Base-by-base conservation (phyloP, 2,888 invertebrate genomes). In the Cephonodes hylas region DNA sequence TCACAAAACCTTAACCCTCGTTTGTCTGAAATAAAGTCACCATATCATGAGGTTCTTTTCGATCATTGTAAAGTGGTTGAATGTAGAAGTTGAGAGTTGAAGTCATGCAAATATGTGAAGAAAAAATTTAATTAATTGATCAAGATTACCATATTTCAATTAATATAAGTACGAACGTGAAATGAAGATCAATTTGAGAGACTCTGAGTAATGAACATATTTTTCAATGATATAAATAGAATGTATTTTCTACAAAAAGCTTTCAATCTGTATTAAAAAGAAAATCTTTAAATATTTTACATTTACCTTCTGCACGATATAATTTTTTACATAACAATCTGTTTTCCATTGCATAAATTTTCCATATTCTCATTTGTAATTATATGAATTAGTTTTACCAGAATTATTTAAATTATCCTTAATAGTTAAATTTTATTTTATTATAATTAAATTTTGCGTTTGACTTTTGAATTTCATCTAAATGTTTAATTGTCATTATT, bases 391-490 rank as follows among this genome's bases (percentile, higher is more conserved):
- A 53, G 7, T 34, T 34, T 42, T 48, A 48, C 46, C 27, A 42
- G 61, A 31, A 63, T 42, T 25, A 58, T 42, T 31, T 61, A 68
- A 65, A 68, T 81, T 83, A 79, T 71, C 71, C 85, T 86, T 86
- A 87, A 69, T 18, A 83, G 69, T 73, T 84, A 82, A 79, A 80
- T 80, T 80, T 75, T 78, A 79, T 79, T 75, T 77, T 76, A 73
- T 69, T 66, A 70, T 73, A 75, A 72, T 69, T 79, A 74, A 75
- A 76, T 64, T 71, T 60, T 71, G 76, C 64, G 72, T 74, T 81
- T 85, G 84, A 86, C 86, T 86, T 86, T 86, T 85, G 75, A 85
- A 85, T 86, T 89, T 87, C 75, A 75, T 79, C 71, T 76, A 76
- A 77, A 72, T 66, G 71, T 68, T 38, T 70, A 61, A 63, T 63